These are phyloP conservation scores for Trypoxylus dichotomus DNA, from an alignment of 1,140 invertebrate genomes.

Conservation along the genomic window DNA sequence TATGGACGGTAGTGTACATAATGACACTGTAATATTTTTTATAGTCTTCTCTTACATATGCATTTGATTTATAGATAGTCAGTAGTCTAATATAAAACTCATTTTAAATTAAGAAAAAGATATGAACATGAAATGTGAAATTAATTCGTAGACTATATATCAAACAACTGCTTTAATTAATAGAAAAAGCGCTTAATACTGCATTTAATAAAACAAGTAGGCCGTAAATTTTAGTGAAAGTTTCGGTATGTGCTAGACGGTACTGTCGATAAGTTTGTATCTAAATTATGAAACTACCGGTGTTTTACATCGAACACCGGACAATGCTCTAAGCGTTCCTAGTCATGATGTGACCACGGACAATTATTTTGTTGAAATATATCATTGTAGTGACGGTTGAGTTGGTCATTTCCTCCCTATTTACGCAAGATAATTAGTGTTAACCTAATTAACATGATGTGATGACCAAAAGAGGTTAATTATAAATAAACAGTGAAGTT, in stretches of 20 bases:
- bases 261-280: neutral
- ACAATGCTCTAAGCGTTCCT: neutral
- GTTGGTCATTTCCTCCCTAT: slow-evolving; percentile 1
- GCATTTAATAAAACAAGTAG: neutral
- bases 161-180: neutral
- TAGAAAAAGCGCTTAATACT: neutral
- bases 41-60: too few species aligned
- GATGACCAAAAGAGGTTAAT: too few species aligned
- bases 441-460: too few species aligned
- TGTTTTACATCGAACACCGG: neutral
- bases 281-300: neutral
- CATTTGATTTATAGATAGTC: too few species aligned
- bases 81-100: too few species aligned
- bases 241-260: neutral
- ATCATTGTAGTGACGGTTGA: neutral
- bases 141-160: neutral
- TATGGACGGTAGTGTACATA: too few species aligned
- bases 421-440: neutral
- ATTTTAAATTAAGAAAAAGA: too few species aligned
- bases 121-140: too few species aligned
- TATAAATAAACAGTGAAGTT: too few species aligned
- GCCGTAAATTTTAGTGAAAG: slow-evolving; percentile 2
- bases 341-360: neutral
- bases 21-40: too few species aligned
- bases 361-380: neutral